A percentile compares a stretch with the other conserved stretches of the same genome.
These are phyloP conservation scores for Diarsia brunnea DNA, from an alignment of 2,888 invertebrate species.

Conservation along the genomic window DNA sequence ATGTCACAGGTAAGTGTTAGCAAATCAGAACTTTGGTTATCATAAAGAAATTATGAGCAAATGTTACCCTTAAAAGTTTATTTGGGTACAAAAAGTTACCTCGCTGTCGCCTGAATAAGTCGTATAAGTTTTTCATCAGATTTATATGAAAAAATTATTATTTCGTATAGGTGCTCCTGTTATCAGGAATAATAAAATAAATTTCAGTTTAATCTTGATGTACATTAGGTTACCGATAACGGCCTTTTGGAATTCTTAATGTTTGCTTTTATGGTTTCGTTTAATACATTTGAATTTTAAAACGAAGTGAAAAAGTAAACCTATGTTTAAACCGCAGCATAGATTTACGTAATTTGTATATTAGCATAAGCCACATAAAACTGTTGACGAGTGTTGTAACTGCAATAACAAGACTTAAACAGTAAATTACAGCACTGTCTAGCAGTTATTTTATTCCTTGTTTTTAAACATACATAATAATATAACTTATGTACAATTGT, in stretches of 20 bases:
- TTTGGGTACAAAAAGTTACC: conserved; percentile 1
- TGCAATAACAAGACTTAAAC: neutral
- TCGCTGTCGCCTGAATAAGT: conserved; percentile 15
- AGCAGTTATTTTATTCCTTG: neutral
- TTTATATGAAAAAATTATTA: conserved; percentile 33
- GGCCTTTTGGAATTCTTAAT: conserved; percentile 44
- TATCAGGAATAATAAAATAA: conserved; percentile 55
- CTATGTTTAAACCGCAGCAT: neutral
- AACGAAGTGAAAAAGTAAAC: conserved; percentile 2
- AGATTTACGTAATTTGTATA: neutral
- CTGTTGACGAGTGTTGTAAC: neutral
- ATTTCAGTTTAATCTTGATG: conserved; percentile 56
- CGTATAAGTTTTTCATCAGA: conserved; percentile 24
- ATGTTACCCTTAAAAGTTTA: conserved; percentile 21
- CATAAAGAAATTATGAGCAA: conserved; percentile 16
- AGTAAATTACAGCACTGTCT: neutral
- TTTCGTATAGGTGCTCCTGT: conserved; percentile 36
- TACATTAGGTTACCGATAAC: conserved; percentile 43
- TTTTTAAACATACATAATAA: neutral
- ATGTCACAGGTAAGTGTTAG: neutral
- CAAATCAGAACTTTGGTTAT: conserved; percentile 2
- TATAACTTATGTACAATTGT: neutral
- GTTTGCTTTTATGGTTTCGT: conserved; percentile 48
- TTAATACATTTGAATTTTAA: conserved; percentile 44
- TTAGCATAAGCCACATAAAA: neutral